These are phyloP conservation scores for Sesamia inferens DNA, from an alignment of 2,888 invertebrate genomes.

Conservation along the genomic window DNA sequence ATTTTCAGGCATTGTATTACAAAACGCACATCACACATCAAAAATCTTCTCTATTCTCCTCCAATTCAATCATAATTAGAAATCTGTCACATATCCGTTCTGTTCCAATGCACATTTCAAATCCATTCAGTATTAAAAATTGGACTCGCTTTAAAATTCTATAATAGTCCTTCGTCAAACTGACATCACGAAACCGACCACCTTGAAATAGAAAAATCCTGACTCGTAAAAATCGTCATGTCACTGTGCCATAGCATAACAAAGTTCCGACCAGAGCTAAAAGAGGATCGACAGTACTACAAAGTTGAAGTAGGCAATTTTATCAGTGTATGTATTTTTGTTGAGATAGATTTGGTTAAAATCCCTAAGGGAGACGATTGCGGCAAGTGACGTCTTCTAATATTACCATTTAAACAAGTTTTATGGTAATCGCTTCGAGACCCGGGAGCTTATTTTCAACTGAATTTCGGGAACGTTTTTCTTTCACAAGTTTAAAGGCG, in stretches of 20 bases:
- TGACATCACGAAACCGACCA: slow-evolving; percentile 67
- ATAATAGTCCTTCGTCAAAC: slow-evolving; percentile 66
- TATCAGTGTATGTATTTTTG: slow-evolving; percentile 55
- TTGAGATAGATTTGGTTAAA: slow-evolving; percentile 76
- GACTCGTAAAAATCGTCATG: slow-evolving; percentile 69
- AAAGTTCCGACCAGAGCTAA: neutral
- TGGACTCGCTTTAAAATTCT: slow-evolving; percentile 60
- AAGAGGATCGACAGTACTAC: slow-evolving; percentile 46
- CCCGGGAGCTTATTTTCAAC: slow-evolving; percentile 85
- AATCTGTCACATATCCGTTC: slow-evolving; percentile 4
- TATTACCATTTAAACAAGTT: slow-evolving; percentile 90
- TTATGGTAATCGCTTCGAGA: slow-evolving; percentile 87
- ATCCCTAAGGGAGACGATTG: slow-evolving; percentile 77
- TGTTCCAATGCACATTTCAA: slow-evolving; percentile 31
- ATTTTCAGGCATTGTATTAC: neutral
- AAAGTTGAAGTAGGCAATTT: slow-evolving; percentile 40
- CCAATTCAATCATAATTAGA: neutral
- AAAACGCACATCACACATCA: too few relatives aligned
- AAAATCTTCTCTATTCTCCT: neutral
- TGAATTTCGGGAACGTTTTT: slow-evolving; percentile 85
- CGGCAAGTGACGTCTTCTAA: slow-evolving; percentile 87
- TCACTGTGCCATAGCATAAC: slow-evolving; percentile 58
- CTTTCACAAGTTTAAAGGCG: slow-evolving; percentile 83
- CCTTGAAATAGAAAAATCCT: slow-evolving; percentile 75
- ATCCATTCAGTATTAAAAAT: slow-evolving; percentile 50